A percentile compares a stretch with the other conserved stretches of the same genome.
Evolutionary conservation across 2,113 vertebrate genomes (phyloP).

Genomic region (Ceyx melanurus): DNA sequence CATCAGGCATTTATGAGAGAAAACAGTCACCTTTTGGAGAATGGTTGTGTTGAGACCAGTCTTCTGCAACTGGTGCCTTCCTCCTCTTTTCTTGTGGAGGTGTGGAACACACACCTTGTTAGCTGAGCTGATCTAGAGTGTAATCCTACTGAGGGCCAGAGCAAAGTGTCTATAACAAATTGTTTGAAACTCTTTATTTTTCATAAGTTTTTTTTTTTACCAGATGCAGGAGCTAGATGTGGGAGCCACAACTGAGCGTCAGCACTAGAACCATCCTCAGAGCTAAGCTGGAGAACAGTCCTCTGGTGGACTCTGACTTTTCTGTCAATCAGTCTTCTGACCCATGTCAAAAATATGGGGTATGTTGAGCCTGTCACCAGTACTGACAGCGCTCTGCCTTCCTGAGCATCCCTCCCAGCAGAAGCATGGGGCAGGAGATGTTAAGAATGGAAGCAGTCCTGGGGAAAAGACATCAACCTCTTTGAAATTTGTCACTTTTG

Average conservation of each 20-base stretch:
- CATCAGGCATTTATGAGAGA: neutral
- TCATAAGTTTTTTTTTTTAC: neutral
- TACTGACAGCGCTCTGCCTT: neutral
- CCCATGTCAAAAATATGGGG: rapidly evolving
- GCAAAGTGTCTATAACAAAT: rapidly evolving
- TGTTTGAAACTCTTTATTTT: neutral
- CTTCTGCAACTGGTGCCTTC: neutral
- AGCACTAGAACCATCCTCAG: rapidly evolving
- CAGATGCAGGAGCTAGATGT: neutral
- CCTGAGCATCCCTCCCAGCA: neutral
- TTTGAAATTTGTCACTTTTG: rapidly evolving
- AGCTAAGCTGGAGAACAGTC: neutral
- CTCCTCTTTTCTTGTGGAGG: neutral
- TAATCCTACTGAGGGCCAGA: rapidly evolving
- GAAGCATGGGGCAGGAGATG: neutral
- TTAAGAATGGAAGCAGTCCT: neutral
- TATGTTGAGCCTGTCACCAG: neutral
- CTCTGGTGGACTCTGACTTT: neutral
- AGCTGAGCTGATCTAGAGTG: neutral
- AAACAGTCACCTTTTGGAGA: neutral
- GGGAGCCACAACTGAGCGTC: neutral
- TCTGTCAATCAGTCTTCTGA: rapidly evolving
- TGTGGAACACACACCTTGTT: rapidly evolving
- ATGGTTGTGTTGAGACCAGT: neutral
- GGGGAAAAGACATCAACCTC: neutral